Evolutionary conservation across 2,797 vertebrate genomes (phyloP).

Genomic region (Hylomyscus alleni): DNA sequence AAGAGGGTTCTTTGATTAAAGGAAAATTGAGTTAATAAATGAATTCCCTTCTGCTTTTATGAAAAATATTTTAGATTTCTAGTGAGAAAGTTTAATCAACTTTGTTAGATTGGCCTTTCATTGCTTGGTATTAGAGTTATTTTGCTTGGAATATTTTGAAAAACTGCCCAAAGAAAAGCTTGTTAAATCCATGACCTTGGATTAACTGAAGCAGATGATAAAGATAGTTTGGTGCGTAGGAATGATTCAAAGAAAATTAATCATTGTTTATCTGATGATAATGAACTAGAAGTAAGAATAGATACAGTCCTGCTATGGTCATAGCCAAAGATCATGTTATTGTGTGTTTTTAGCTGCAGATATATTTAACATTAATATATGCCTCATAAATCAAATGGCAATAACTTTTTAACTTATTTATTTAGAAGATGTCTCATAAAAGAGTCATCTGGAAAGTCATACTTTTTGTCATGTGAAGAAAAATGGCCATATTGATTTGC

Average conservation of each 20-base stretch:
- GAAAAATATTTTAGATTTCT: constrained; percentile 54
- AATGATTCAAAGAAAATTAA: constrained; percentile 73
- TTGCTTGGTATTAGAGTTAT: constrained; percentile 5
- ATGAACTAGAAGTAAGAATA: constrained; percentile 79
- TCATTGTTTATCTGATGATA: constrained; percentile 81
- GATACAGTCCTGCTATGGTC: neutral
- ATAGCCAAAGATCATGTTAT: constrained; percentile 35
- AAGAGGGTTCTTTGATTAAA: constrained; percentile 63
- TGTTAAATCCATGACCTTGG: constrained; percentile 58
- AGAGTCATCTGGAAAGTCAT: neutral
- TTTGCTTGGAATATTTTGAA: constrained; percentile 68
- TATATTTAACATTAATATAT: constrained; percentile 41
- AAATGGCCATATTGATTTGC: constrained; percentile 5
- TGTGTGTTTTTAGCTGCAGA: neutral
- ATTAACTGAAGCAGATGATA: constrained; percentile 77
- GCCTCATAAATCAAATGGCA: constrained; percentile 48
- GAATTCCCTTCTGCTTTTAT: constrained; percentile 74
- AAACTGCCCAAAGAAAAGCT: neutral
- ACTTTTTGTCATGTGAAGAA: constrained; percentile 31
- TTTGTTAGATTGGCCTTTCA: constrained; percentile 53
- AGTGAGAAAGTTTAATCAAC: constrained; percentile 77
- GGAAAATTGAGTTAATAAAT: constrained; percentile 69
- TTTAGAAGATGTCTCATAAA: constrained; percentile 40
- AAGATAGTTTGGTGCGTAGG: constrained; percentile 71
- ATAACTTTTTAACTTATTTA: neutral